Percentiles rank a stretch among this genome's conserved stretches.
phyloP scores from a whole-genome alignment of 37 sponge, comb jelly and placozoan species.

The Halisarca cf. caerulea region DNA sequence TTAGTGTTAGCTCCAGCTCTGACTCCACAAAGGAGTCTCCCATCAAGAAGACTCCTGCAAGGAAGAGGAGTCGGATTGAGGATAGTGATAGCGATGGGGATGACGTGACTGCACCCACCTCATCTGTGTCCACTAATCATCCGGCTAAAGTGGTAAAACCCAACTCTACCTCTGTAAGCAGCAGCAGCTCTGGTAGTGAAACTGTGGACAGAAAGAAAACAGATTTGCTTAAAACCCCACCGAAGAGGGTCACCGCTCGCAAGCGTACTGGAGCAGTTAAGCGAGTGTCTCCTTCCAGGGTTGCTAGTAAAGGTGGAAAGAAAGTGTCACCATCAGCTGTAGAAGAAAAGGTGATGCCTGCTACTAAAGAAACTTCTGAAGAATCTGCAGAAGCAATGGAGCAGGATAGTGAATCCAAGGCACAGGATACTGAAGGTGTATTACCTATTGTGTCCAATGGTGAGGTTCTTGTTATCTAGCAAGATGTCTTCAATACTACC shows the following conservation, averaged over 20 bases:
- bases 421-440: not conserved
- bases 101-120: no score
- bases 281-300: not conserved
- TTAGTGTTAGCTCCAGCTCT: no score
- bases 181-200: not conserved
- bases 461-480: no score
- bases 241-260: slow-evolving; percentile 53
- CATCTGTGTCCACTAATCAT: not conserved
- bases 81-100: slow-evolving; percentile 28
- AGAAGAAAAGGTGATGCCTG: not conserved
- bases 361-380: no score
- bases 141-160: not conserved
- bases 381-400: not conserved
- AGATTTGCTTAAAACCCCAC: slow-evolving; percentile 34
- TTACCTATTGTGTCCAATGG: no score
- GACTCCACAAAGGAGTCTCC: not conserved
- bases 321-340: not conserved
- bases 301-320: not conserved
- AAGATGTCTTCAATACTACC: no score
- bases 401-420: not conserved
- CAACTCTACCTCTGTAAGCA: not conserved
- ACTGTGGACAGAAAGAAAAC: not conserved
- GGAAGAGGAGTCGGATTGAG: slow-evolving; percentile 28
- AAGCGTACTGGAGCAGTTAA: slow-evolving; percentile 49
- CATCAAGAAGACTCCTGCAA: not conserved